Evolutionary conservation across 2,888 invertebrate species (phyloP).

Genomic region (Calliopum simillimum): DNA sequence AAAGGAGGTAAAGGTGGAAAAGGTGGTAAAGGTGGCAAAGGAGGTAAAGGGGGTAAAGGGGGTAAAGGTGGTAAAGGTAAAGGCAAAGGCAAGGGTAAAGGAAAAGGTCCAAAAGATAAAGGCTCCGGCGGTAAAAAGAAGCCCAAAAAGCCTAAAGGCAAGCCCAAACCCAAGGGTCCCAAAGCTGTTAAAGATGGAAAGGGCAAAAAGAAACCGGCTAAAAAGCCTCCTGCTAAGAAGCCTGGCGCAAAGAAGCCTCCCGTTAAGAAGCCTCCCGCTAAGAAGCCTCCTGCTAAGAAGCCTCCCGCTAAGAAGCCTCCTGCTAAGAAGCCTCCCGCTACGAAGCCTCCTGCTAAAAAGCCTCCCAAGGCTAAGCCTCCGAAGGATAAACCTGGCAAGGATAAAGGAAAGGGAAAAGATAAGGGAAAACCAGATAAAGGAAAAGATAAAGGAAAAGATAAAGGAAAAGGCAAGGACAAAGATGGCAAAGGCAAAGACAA

Average conservation of each 20-base stretch:
- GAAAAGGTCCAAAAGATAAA: neutral
- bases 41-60: neutral
- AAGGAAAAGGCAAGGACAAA: neutral
- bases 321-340: too few relatives aligned
- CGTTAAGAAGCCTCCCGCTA: too few relatives aligned
- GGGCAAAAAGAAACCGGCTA: conserved; percentile 7
- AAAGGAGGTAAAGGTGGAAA: conserved; percentile 4
- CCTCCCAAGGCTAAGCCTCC: neutral
- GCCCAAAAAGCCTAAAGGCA: neutral
- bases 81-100: neutral
- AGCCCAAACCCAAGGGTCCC: neutral
- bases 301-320: too few relatives aligned
- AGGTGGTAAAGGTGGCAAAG: neutral
- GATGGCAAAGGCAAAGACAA: conserved; percentile 1
- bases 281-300: too few relatives aligned
- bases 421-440: conserved; percentile 2
- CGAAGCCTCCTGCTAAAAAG: too few relatives aligned
- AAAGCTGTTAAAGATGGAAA: neutral
- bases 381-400: conserved; percentile 22
- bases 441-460: neutral
- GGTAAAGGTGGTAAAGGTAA: neutral
- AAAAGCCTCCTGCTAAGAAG: too few relatives aligned
- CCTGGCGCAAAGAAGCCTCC: too few relatives aligned
- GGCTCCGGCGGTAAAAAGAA: neutral
- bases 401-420: conserved; percentile 21